Base-by-base conservation (phyloP, 2,888 invertebrate genomes). In the Trissolcus japonicus region DNA sequence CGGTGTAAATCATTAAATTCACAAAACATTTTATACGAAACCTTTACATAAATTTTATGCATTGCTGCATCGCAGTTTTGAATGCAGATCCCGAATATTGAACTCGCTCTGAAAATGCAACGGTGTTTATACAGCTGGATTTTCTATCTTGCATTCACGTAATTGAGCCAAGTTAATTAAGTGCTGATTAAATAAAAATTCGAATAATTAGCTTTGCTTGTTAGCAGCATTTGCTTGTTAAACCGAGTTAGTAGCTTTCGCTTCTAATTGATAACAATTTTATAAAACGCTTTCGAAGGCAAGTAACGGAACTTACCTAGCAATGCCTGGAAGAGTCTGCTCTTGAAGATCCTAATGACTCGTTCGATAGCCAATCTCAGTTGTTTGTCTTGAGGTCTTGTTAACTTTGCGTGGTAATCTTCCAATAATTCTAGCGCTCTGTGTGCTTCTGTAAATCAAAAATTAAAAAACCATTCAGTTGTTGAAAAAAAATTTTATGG, bases 321-420 rank as follows among this genome's bases (percentile, higher is more conserved):
- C 83, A 99, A 92, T 81, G 99, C 98, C 91, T 98, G 98, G 91
- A 99, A 99, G 80, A 99, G 94, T 79, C 97, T 92, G 85, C 98
- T 98, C 91, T 99, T 99, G 92, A 99, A 99, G 90, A 98, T 98
- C 86, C 97, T 93, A 90, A 99, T 98, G 88, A 99, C 98, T 84
- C 98, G 93, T 91, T 99, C 99, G 89, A 99, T 98, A 83, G 98
- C 98, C 84, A 95, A 93, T 83, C 98, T 94, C 83, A 99, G 93
- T 88, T 98, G 98, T 87, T 96, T 94, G 90, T 99, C 98, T 89
- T 98, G 96, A 66, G 98, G 95, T 90, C 95, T 95, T 83, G 94
- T 95, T 86, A 99, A 92, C 90, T 97, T 96, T 83, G 95, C 94
- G 91, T 98, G 98, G 90, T 98, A 99, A 90, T 99, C 99, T 92